A percentile compares a stretch with the other conserved stretches of the same genome.
Conservation (phyloP, 2,113 vertebrate species). For the Antechinus stuartii region DNA sequence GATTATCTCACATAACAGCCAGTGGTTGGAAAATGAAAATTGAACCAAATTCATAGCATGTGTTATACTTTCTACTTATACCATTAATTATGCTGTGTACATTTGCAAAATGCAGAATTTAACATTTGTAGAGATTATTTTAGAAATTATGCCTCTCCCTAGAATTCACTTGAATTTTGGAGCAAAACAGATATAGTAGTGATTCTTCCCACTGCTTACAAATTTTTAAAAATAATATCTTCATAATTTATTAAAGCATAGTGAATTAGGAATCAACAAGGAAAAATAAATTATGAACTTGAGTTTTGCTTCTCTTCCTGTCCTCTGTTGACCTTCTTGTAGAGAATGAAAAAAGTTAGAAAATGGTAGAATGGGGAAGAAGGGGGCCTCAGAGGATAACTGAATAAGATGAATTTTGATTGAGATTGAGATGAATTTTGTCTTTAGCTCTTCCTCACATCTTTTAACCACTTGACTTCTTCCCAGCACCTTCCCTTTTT, state of each 20-base stretch:
- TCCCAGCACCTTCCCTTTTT: background rate
- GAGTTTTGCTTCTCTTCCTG: background rate
- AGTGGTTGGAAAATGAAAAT: conserved; percentile 41
- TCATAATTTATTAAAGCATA: background rate
- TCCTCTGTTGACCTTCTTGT: background rate
- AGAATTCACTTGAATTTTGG: background rate
- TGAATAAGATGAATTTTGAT: background rate
- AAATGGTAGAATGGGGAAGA: background rate
- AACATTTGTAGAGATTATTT: conserved; percentile 45
- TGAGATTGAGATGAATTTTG: background rate
- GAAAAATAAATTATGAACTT: background rate
- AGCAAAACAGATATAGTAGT: background rate
- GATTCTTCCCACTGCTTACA: background rate
- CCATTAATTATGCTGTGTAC: conserved; percentile 25
- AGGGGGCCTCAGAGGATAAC: background rate
- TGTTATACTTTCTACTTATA: conserved; percentile 39
- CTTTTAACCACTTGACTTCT: background rate
- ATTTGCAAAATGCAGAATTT: conserved; percentile 43
- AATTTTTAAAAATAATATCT: background rate
- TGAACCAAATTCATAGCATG: conserved; percentile 31
- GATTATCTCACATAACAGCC: conserved; percentile 23
- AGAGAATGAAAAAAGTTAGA: background rate
- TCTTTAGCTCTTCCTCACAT: background rate
- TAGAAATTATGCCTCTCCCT: background rate
- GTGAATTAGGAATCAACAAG: background rate